Evolutionary conservation across 2,797 vertebrate genomes (phyloP).

Genomic region (Spondyliosoma cantharus): DNA sequence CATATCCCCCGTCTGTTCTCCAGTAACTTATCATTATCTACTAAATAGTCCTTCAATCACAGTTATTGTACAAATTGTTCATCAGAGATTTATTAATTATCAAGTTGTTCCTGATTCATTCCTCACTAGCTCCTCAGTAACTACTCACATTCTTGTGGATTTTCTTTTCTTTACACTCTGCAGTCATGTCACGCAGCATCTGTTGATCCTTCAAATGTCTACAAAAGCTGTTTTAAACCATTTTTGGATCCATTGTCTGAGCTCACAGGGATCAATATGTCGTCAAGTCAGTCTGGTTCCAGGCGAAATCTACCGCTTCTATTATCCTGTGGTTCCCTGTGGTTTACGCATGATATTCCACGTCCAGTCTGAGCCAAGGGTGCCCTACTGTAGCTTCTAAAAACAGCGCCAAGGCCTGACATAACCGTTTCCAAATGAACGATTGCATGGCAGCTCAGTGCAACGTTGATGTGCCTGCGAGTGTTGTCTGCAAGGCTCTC

Average conservation of each 20-base stretch:
- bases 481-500: conserved; percentile 59
- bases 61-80: too few relatives aligned
- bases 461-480: conserved; percentile 66
- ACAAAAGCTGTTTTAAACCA: conserved; percentile 35
- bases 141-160: too few relatives aligned
- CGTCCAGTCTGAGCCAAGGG: conserved; percentile 46
- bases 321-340: conserved; percentile 54
- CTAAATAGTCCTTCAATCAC: too few relatives aligned
- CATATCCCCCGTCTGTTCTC: too few relatives aligned
- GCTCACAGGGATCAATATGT: conserved; percentile 69
- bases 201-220: conserved; percentile 38
- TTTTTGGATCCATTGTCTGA: conserved; percentile 63
- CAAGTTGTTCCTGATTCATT: too few relatives aligned
- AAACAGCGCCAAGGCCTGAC: conserved; percentile 69
- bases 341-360: conserved; percentile 56
- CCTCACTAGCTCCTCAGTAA: too few relatives aligned
- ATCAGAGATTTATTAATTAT: too few relatives aligned
- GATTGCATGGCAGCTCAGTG: conserved; percentile 65
- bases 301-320: conserved; percentile 49
- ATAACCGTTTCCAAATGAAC: conserved; percentile 72
- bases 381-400: conserved; percentile 63
- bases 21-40: too few relatives aligned
- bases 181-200: background rate
- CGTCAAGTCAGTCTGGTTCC: conserved; percentile 57
- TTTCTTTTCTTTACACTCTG: conserved; percentile 3